phyloP scores from a whole-genome alignment of 2,888 invertebrate genomes.

The Phengaris arion region DNA sequence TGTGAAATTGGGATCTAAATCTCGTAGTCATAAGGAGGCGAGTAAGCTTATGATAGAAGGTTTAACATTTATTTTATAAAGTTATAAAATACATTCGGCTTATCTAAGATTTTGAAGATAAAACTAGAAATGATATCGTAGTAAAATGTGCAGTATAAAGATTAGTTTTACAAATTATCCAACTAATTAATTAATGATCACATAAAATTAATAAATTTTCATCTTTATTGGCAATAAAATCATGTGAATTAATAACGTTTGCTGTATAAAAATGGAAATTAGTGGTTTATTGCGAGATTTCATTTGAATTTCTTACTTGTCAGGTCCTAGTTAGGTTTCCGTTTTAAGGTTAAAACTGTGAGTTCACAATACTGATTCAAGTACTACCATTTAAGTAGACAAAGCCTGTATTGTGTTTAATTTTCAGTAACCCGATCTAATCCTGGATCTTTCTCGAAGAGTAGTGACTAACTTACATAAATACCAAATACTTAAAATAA shows the following conservation, averaged over 20 bases:
- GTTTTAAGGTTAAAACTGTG: neutral
- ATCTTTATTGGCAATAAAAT: constrained; percentile 9
- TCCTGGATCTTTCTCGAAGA: no score
- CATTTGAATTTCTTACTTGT: constrained; percentile 4
- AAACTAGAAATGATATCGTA: constrained; percentile 1
- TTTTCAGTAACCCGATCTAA: no score
- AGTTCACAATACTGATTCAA: no score
- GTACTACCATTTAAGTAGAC: no score
- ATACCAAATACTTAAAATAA: no score
- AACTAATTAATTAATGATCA: constrained; percentile 14
- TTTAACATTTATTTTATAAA: neutral
- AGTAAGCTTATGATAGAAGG: no score
- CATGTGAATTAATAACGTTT: constrained; percentile 6
- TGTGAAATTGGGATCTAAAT: no score
- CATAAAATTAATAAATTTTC: constrained; percentile 17
- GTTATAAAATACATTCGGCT: neutral
- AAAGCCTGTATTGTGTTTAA: no score
- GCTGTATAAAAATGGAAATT: constrained; percentile 17
- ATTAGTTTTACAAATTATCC: constrained; percentile 3
- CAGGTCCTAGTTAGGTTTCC: neutral
- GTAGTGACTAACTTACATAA: no score
- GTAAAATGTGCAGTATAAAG: neutral
- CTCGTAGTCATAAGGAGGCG: no score
- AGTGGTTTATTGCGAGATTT: constrained; percentile 17
- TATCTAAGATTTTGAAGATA: neutral